These are phyloP conservation scores for Verasper variegatus DNA, from an alignment of 2,113 vertebrate genomes.

Conservation along the genomic window DNA sequence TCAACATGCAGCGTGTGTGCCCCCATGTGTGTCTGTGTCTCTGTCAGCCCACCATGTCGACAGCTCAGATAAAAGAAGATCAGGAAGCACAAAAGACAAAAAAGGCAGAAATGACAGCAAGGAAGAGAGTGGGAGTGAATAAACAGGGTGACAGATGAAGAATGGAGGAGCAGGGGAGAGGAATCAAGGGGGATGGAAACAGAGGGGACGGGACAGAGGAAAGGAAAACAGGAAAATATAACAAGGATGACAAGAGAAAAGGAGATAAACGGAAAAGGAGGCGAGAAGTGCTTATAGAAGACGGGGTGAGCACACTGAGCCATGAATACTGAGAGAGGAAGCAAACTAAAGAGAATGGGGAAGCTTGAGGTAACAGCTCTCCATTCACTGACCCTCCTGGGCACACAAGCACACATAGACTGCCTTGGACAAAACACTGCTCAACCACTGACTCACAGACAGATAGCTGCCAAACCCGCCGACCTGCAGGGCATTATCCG, in stretches of 20 bases:
- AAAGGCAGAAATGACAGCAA: constrained; percentile 58
- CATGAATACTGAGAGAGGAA: constrained; percentile 24
- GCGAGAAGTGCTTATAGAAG: constrained; percentile 11
- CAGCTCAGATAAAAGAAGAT: constrained; percentile 68
- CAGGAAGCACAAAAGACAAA: constrained; percentile 65
- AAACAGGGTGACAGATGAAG: constrained; percentile 67
- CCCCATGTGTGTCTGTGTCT: constrained; percentile 44
- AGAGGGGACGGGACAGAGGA: constrained; percentile 23
- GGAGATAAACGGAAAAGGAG: constrained; percentile 25
- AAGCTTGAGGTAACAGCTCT: constrained; percentile 42
- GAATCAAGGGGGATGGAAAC: constrained; percentile 39
- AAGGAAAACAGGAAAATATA: constrained; percentile 23
- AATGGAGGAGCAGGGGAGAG: constrained; percentile 21
- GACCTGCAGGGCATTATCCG: constrained; percentile 57
- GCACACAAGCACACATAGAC: constrained; percentile 38
- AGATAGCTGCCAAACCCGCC: constrained; percentile 60
- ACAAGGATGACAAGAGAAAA: constrained; percentile 6
- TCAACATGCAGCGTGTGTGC: constrained; percentile 11
- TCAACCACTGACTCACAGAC: constrained; percentile 52
- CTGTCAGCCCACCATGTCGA: constrained; percentile 63
- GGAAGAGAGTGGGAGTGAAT: constrained; percentile 66
- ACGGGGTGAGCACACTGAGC: constrained; percentile 27
- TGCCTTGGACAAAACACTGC: constrained; percentile 36
- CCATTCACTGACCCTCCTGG: constrained; percentile 51
- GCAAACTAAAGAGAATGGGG: constrained; percentile 27